Conservation (phyloP, 2,888 invertebrate genomes). For the Drosophila nr. fundita region DNA sequence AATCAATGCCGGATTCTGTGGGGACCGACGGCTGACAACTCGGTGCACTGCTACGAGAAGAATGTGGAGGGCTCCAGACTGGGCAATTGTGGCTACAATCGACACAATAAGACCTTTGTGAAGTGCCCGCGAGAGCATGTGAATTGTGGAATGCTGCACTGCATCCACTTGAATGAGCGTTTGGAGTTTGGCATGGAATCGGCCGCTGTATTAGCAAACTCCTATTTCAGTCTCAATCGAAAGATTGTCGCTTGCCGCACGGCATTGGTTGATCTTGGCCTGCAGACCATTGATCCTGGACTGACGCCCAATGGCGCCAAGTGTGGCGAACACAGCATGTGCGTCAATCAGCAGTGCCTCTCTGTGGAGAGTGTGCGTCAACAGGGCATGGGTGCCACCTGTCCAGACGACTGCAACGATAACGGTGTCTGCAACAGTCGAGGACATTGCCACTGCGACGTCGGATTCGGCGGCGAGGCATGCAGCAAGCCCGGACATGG, state of each 20-base stretch:
- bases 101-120: constrained; percentile 89
- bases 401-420: constrained; percentile 92
- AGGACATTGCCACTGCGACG: constrained; percentile 97
- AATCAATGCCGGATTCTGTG: constrained; percentile 97
- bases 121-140: constrained; percentile 91
- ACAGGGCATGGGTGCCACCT: constrained; percentile 86
- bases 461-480: constrained; percentile 94
- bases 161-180: constrained; percentile 96
- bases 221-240: constrained; percentile 92
- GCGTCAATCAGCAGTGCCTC: constrained; percentile 94
- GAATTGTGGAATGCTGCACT: constrained; percentile 97
- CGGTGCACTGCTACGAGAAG: constrained; percentile 92
- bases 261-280: constrained; percentile 95
- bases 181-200: constrained; percentile 98
- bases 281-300: constrained; percentile 96
- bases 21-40: constrained; percentile 95
- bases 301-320: constrained; percentile 94
- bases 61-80: constrained; percentile 92
- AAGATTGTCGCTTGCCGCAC: constrained; percentile 95
- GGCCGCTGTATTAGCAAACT: constrained; percentile 92
- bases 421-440: constrained; percentile 94
- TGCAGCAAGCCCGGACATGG: constrained; percentile 95
- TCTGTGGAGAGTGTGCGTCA: constrained; percentile 88
- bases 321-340: constrained; percentile 89
- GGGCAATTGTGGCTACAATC: constrained; percentile 98